These are phyloP conservation scores for Malacosoma neustria DNA, from an alignment of 2,888 invertebrate species.

Conservation along the genomic window DNA sequence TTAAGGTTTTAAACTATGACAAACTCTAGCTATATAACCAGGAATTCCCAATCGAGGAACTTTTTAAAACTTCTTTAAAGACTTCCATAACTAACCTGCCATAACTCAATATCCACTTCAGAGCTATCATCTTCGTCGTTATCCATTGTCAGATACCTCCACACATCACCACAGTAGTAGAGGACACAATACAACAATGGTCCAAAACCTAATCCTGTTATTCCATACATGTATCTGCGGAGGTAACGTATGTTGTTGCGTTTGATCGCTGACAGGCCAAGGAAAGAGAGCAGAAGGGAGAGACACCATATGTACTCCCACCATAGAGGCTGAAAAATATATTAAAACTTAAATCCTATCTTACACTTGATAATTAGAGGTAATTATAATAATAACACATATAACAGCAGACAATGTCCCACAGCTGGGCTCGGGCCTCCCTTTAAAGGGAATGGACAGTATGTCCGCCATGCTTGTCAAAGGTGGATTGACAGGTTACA, in stretches of 20 bases:
- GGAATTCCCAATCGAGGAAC: too few species aligned
- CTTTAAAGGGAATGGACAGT: too few species aligned
- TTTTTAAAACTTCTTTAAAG: too few species aligned
- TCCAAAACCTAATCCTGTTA: conserved; percentile 78
- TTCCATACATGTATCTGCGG: conserved; percentile 87
- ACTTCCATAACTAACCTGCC: conserved; percentile 85
- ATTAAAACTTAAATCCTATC: too few species aligned
- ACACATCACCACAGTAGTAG: conserved; percentile 89
- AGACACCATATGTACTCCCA: conserved; percentile 97
- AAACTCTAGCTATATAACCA: too few species aligned
- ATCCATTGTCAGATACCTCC: conserved; percentile 78
- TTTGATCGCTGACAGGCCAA: conserved; percentile 90
- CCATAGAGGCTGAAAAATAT: conserved; percentile 79
- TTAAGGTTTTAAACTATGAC: too few species aligned
- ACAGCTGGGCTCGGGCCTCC: too few species aligned
- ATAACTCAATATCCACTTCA: conserved; percentile 80
- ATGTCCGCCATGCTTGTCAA: too few species aligned
- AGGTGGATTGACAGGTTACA: too few species aligned
- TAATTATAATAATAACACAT: too few species aligned
- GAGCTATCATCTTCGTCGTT: conserved; percentile 70
- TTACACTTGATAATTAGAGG: too few species aligned
- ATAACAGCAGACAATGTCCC: too few species aligned
- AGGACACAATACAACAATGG: conserved; percentile 87
- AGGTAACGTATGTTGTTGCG: conserved; percentile 86
- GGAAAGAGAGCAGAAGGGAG: conserved; percentile 87